Percentiles rank a stretch among this genome's conserved stretches.
Evolutionary conservation across 2,797 vertebrate species (phyloP).

Genomic region (Cottoperca gobio): DNA sequence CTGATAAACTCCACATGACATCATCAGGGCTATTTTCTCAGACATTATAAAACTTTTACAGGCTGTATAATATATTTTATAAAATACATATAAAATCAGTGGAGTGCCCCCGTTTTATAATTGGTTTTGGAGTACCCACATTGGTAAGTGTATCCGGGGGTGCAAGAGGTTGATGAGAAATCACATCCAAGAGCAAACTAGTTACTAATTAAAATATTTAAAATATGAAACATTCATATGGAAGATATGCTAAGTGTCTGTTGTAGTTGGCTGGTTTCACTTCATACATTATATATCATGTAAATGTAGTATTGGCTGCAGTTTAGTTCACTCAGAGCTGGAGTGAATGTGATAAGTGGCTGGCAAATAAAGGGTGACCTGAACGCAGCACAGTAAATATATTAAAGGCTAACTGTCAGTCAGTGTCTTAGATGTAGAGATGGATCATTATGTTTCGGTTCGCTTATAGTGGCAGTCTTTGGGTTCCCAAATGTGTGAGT

Average conservation of each 20-base stretch:
- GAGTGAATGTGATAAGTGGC: background rate
- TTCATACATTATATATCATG: slow-evolving; percentile 7
- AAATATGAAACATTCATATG: background rate
- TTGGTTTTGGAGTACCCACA: background rate
- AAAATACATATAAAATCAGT: background rate
- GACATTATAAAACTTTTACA: background rate
- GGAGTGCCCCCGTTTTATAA: background rate
- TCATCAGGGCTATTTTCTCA: background rate
- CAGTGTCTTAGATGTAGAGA: slow-evolving; percentile 11
- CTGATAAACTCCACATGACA: background rate
- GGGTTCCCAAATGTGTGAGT: background rate
- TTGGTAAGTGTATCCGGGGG: background rate
- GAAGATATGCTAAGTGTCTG: background rate
- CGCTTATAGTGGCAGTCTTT: slow-evolving; percentile 24
- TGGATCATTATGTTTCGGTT: slow-evolving; percentile 41
- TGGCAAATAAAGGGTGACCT: slow-evolving; percentile 4
- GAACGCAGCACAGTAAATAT: slow-evolving; percentile 9
- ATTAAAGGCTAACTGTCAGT: background rate
- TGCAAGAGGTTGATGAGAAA: background rate
- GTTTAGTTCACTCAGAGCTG: background rate
- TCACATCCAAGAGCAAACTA: background rate
- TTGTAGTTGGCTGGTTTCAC: slow-evolving; percentile 1
- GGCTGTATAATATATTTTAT: background rate
- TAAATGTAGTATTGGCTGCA: slow-evolving; percentile 7
- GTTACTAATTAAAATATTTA: background rate